These are phyloP conservation scores for Actias luna DNA, from an alignment of 2,888 invertebrate species.

Conservation along the genomic window DNA sequence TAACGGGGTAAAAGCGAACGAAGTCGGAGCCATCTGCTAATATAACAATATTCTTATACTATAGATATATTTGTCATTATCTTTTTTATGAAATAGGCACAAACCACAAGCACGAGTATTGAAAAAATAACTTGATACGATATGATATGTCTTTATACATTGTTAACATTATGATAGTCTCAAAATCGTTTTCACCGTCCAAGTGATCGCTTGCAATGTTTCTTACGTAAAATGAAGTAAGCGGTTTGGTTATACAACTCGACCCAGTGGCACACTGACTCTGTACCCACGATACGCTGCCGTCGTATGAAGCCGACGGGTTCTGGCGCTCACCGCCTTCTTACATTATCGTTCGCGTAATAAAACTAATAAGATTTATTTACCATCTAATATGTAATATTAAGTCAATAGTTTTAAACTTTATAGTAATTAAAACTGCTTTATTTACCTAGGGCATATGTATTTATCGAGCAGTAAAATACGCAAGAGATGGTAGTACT, in stretches of 20 bases:
- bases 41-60: too few species aligned
- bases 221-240: constrained; percentile 72
- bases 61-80: too few species aligned
- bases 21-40: too few species aligned
- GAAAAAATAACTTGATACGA: too few species aligned
- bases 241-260: constrained; percentile 65
- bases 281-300: constrained; percentile 48
- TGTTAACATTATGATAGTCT: constrained; percentile 28
- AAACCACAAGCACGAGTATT: too few species aligned
- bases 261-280: constrained; percentile 76
- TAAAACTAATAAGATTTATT: not conserved
- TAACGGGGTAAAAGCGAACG: too few species aligned
- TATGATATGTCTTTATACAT: constrained; percentile 10
- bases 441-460: too few species aligned
- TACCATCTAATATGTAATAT: not conserved
- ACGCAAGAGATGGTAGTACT: too few species aligned
- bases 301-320: constrained; percentile 39
- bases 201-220: constrained; percentile 56
- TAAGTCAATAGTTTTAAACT: not conserved
- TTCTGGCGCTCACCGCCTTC: not conserved
- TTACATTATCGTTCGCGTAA: constrained; percentile 1
- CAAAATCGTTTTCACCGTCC: constrained; percentile 47
- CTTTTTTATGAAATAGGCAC: too few species aligned
- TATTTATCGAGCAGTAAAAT: too few species aligned
- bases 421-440: too few species aligned